Evolutionary conservation across 2,113 vertebrate genomes (phyloP), one percentile per base, ranked within the genome.

Genomic region (Ictidomys tridecemlineatus): DNA sequence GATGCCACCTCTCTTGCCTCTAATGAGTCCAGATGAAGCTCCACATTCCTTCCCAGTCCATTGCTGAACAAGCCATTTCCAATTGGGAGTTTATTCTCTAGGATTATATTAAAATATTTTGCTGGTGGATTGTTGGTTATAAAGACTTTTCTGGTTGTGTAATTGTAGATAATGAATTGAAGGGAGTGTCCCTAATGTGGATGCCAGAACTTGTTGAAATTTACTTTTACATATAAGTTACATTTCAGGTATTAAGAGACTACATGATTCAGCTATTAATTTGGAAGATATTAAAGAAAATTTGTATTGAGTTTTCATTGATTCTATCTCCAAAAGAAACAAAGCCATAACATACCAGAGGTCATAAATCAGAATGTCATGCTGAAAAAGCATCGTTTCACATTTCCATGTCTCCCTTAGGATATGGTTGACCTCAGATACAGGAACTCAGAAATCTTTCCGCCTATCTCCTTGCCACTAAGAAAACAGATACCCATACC

Each of bases 401-500:
- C 32, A 32, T 63, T 96, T 94, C 74, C 45, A 37, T 92, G 73
- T 24, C 37, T 94, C 20, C 58, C 83, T n/a, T 70, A 74, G 61
- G 84, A 28, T 26, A 37, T 3, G 0, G 3, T 28, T 95, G 77
- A 53, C 45, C 30, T 17, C 58, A 94, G 89, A 58, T 13, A 63
- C 13, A 92, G 73, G 48, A 92, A 76, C 9, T 16, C 2, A 91
- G 79, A 94, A 94, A 86, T 93, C 51, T 95, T 85, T 61, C 67
- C 51, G 39, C 26, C 1, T 61, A 32, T 1, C 34, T 69, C 87
- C 80, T 90, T 34, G 34, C 74, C 14, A 22, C 32, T 89, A 83
- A 92, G 73, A 89, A 98, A 98, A 39, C 14, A 26, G 63, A 97
- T 61, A 95, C 34, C 53, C 18, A 26, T 65, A 94, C 67, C 87